Percentiles rank a stretch among this genome's conserved stretches.
Conservation (phyloP, 2,113 vertebrate genomes). For the Corythornis vintsioides region DNA sequence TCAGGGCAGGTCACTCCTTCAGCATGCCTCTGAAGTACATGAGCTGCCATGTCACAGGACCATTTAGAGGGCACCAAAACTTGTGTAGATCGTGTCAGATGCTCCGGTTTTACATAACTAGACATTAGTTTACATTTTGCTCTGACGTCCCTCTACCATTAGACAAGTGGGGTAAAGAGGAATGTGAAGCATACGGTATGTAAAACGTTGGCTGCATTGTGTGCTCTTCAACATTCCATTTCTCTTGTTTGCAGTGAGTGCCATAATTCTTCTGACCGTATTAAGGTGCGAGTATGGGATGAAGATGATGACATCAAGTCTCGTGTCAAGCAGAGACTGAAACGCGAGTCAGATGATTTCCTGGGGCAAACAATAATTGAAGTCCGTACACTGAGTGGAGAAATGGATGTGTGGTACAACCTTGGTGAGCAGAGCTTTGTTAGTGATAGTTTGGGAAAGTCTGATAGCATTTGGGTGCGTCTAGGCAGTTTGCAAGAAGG, state of each 20-base stretch:
- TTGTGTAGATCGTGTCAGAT: neutral
- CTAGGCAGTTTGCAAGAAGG: neutral
- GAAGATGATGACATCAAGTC: constrained; percentile 99
- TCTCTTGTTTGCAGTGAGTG: constrained; percentile 85
- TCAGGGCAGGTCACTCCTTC: neutral
- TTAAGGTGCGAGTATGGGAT: constrained; percentile 98
- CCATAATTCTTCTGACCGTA: constrained; percentile 97
- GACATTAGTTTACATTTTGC: neutral
- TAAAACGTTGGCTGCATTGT: neutral
- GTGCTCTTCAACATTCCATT: neutral
- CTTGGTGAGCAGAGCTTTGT: constrained; percentile 83
- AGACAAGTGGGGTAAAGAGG: neutral
- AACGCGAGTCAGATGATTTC: constrained; percentile 97
- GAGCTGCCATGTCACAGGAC: neutral
- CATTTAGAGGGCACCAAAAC: neutral
- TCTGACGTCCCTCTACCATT: neutral
- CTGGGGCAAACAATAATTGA: constrained; percentile 98
- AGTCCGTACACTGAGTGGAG: constrained; percentile 94
- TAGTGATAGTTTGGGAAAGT: neutral
- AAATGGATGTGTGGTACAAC: constrained; percentile 99
- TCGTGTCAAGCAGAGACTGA: constrained; percentile 94
- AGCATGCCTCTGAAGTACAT: neutral
- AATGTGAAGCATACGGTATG: neutral
- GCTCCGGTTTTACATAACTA: neutral
- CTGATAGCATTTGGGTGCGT: neutral